These are phyloP conservation scores for Eleginops maclovinus DNA, from an alignment of 2,113 vertebrate species.

Conservation along the genomic window DNA sequence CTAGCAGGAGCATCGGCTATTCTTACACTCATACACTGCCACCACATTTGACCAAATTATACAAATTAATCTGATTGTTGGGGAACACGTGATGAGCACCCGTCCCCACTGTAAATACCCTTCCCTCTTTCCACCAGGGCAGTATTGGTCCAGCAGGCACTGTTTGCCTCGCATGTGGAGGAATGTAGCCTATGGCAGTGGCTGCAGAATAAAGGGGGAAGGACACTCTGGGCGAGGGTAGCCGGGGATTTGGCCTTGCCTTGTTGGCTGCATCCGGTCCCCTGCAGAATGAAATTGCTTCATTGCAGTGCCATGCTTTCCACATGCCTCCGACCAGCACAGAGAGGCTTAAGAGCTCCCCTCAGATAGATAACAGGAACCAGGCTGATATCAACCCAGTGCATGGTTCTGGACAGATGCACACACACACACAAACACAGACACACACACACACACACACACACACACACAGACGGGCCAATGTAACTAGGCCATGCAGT, in stretches of 20 bases:
- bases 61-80: too few relatives aligned
- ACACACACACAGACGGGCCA: slow-evolving; percentile 13
- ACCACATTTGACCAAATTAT: too few relatives aligned
- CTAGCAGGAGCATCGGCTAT: too few relatives aligned
- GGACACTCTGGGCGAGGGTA: slow-evolving; percentile 6
- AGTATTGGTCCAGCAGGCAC: neutral
- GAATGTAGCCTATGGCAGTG: slow-evolving; percentile 55
- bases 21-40: too few relatives aligned
- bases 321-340: slow-evolving; percentile 27
- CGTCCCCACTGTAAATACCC: too few relatives aligned
- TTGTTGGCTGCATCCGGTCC: slow-evolving; percentile 22
- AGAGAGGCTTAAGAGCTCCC: slow-evolving; percentile 27
- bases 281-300: slow-evolving; percentile 51
- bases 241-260: slow-evolving; percentile 31
- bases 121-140: too few relatives aligned
- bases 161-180: slow-evolving; percentile 42
- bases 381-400: slow-evolving; percentile 34
- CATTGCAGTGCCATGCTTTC: slow-evolving; percentile 28
- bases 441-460: neutral
- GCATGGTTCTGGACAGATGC: slow-evolving; percentile 31
- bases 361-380: slow-evolving; percentile 21
- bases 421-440: neutral
- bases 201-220: slow-evolving; percentile 54
- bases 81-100: too few relatives aligned
- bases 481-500: slow-evolving; percentile 55